Evolutionary conservation across 1,140 invertebrate genomes (phyloP), one percentile per base, ranked within the genome.

Genomic region (Ooceraea biroi): DNA sequence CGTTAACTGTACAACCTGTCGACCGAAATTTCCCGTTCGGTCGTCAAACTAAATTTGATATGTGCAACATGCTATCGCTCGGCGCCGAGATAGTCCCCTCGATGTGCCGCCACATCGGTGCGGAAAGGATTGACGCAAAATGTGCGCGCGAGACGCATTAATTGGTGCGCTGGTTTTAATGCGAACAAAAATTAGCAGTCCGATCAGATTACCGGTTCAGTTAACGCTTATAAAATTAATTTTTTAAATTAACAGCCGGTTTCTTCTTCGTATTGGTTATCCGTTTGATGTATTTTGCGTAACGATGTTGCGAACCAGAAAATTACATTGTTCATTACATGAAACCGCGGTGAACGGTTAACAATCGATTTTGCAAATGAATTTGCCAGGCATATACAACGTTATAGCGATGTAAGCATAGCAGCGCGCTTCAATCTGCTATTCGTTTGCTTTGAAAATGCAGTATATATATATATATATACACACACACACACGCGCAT

Each of bases 31-130:
- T 80, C 80, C 84, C 22, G 63, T 87, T 83, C 80, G 50, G 80
- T 84, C 82, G 80, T 50, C 77, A 78, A 89, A 88, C 84, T 84
- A 85, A 86, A 89, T 89, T 86, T 88, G 88, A 89, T 80, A 71
- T 61, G 86, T 69, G 52, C 82, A 84, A 80, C 73, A 84, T 68
- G 82, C 72, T 83, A 76, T 88, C 80, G 36, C 36, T 2, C 69
- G 68, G 63, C 55, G 80, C 46, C 55, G 68, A 83, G 82, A 58
- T 78, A 78, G 17, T n/a, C 12, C n/a, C 52, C 3, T 48, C 86
- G 68, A 55, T 87, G 27, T 25, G 44, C 1, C 17, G 57, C 30
- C 22, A 52, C 46, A 36, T 30, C 41, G 58, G 1, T 36, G 19
- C 5, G 14, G 82, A 66, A 73, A 71, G 66, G 65, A 66, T 76